Evolutionary conservation across 2,797 vertebrate genomes (phyloP).

Genomic region (Petrocephalus schoutedeni): DNA sequence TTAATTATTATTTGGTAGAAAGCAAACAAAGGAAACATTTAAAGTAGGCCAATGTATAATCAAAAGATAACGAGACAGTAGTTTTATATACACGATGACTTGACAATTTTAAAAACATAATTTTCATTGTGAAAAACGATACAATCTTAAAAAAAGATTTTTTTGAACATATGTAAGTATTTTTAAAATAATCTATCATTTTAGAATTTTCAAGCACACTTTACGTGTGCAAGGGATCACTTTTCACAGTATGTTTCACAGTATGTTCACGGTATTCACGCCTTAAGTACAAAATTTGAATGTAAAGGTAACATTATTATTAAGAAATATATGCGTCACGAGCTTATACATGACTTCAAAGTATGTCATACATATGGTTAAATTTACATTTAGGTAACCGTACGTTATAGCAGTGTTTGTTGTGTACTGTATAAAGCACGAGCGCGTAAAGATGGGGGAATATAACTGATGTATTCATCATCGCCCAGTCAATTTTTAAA

Average conservation of each 20-base stretch:
- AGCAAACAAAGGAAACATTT: not conserved
- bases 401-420: not conserved
- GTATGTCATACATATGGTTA: not conserved
- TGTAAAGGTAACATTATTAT: not conserved
- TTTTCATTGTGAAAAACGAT: not conserved
- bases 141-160: not conserved
- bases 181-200: not conserved
- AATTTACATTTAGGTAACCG: not conserved
- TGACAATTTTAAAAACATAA: not conserved
- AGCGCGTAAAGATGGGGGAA: not conserved
- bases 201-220: not conserved
- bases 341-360: not conserved
- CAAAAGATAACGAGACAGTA: not conserved
- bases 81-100: not conserved
- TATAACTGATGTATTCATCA: not conserved
- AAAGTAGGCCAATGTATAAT: not conserved
- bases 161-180: not conserved
- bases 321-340: not conserved
- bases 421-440: not conserved
- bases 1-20: not conserved
- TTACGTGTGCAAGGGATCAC: not conserved
- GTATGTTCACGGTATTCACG: not conserved
- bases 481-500: not conserved
- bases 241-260: not conserved
- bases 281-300: not conserved